phyloP scores from a whole-genome alignment of 2,797 vertebrate species.

The Thunnus albacares region DNA sequence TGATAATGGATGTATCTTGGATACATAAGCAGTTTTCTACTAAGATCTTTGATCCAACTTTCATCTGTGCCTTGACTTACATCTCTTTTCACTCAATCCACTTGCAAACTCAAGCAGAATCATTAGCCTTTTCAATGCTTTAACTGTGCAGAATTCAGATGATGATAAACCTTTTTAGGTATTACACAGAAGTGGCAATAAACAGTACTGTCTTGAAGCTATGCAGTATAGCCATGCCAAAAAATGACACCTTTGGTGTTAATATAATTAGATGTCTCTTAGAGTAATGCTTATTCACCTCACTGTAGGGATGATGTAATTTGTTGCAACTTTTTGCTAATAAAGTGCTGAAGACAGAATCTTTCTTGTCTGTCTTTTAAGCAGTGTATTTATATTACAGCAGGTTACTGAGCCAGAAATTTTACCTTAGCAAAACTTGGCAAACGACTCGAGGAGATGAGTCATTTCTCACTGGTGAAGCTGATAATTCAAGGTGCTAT shows the following conservation, averaged over 20 bases:
- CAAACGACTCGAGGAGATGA: conserved; percentile 58
- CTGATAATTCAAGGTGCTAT: conserved; percentile 54
- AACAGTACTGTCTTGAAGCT: conserved; percentile 48
- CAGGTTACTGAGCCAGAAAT: conserved; percentile 43
- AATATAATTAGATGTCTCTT: conserved; percentile 82
- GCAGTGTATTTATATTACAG: conserved; percentile 56
- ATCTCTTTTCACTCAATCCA: not conserved
- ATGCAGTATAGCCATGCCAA: conserved; percentile 47
- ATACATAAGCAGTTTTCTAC: not conserved
- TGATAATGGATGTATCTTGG: not conserved
- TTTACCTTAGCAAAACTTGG: conserved; percentile 58
- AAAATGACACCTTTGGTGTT: conserved; percentile 70
- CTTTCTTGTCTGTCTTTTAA: conserved; percentile 36
- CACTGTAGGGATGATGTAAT: conserved; percentile 75
- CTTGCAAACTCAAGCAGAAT: not conserved
- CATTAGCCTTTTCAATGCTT: conserved; percentile 22
- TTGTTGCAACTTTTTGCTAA: conserved; percentile 67
- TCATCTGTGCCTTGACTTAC: not conserved
- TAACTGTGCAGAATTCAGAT: conserved; percentile 4
- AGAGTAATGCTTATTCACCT: conserved; percentile 66
- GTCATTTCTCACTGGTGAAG: conserved; percentile 49
- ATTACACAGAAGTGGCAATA: conserved; percentile 51
- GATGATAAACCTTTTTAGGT: conserved; percentile 45
- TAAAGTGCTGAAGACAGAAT: conserved; percentile 60
- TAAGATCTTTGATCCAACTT: not conserved